Evolutionary conservation across 2,888 invertebrate genomes (phyloP).

Genomic region (Drosophila tripunctata): DNA sequence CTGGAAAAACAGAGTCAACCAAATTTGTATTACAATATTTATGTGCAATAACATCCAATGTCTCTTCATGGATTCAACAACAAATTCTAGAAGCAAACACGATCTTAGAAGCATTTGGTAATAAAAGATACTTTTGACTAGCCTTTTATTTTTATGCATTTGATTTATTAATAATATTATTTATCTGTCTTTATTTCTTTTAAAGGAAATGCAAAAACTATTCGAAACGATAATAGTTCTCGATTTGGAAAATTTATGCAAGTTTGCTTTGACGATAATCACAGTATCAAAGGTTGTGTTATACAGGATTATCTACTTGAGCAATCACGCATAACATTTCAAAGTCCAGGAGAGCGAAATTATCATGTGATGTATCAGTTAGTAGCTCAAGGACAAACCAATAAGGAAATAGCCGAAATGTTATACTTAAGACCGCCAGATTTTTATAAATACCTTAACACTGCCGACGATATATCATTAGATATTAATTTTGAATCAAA

Average conservation of each 20-base stretch:
- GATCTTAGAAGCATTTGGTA: conserved; percentile 96
- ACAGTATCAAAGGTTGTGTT: conserved; percentile 95
- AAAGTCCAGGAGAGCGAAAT: conserved; percentile 93
- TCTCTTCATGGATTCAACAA: conserved; percentile 96
- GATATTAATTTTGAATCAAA: conserved; percentile 88
- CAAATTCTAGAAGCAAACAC: conserved; percentile 97
- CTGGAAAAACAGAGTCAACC: conserved; percentile 97
- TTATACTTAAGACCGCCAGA: conserved; percentile 90
- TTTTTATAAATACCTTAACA: conserved; percentile 93
- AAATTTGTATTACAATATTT: conserved; percentile 96
- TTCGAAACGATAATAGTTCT: conserved; percentile 96
- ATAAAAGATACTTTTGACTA: no score
- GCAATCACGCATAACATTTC: conserved; percentile 95
- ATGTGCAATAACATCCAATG: conserved; percentile 93
- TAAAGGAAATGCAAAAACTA: conserved; percentile 95
- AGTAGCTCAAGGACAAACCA: conserved; percentile 93
- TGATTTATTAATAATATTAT: background rate
- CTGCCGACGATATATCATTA: conserved; percentile 89
- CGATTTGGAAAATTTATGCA: conserved; percentile 98
- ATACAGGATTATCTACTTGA: conserved; percentile 96
- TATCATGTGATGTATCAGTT: conserved; percentile 97
- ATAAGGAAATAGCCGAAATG: conserved; percentile 90
- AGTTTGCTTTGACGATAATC: conserved; percentile 94
- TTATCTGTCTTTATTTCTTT: conserved; percentile 6
- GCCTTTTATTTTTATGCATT: no score